phyloP scores from a whole-genome alignment of 2,888 invertebrate genomes.

The Philereme transversata region DNA sequence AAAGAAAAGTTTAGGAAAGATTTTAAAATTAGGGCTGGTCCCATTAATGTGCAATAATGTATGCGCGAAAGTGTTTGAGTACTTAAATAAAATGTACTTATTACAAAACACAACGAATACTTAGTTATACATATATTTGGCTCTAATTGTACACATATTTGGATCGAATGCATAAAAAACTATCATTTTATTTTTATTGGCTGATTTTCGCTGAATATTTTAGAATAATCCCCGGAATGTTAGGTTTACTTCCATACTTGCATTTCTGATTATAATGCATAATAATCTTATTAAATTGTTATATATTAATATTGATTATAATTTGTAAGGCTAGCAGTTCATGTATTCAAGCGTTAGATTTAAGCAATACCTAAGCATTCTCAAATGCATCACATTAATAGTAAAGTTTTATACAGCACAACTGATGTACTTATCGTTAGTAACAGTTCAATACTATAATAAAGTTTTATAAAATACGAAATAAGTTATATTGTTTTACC shows the following conservation, averaged over 20 bases:
- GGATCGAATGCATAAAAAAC: not conserved
- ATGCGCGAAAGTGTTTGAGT: not conserved
- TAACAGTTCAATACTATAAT: conserved; percentile 59
- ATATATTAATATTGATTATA: too few species aligned
- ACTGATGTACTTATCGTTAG: conserved; percentile 53
- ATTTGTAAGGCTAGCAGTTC: conserved; percentile 1
- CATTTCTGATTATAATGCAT: not conserved
- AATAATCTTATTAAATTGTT: not conserved
- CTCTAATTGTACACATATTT: conserved; percentile 6
- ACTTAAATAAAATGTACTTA: not conserved
- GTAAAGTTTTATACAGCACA: conserved; percentile 65
- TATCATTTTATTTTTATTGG: too few species aligned
- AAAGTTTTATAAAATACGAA: conserved; percentile 60
- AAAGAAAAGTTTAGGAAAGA: conserved; percentile 2
- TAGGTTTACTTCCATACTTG: too few species aligned
- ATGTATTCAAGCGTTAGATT: conserved; percentile 12
- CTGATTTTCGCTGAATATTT: too few species aligned
- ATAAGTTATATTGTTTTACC: too few species aligned
- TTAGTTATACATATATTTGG: conserved; percentile 14
- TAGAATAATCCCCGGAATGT: too few species aligned
- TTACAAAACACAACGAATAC: conserved; percentile 19
- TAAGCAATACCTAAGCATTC: conserved; percentile 27
- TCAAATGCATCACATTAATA: conserved; percentile 58
- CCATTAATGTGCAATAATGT: conserved; percentile 29
- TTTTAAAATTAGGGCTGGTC: conserved; percentile 43